phyloP scores from a whole-genome alignment of 2,797 vertebrate genomes.

The Vespertilio murinus region DNA sequence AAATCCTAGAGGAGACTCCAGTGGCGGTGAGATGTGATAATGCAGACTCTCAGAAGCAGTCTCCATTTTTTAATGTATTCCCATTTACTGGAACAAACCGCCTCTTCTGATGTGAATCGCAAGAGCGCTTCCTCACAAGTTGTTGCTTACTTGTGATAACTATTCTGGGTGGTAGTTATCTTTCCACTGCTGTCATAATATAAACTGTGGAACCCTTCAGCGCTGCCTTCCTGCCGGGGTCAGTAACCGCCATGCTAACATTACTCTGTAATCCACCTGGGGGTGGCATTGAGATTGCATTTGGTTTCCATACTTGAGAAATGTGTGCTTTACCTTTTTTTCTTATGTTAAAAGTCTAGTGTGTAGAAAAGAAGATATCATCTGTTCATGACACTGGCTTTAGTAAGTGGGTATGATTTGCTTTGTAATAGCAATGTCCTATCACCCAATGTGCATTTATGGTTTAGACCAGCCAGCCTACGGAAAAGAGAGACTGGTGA shows the following conservation, averaged over 20 bases:
- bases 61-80: background rate
- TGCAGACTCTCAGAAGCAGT: background rate
- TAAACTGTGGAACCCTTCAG: slow-evolving; percentile 69
- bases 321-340: slow-evolving; percentile 81
- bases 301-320: slow-evolving; percentile 80
- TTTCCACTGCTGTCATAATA: slow-evolving; percentile 45
- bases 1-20: slow-evolving; percentile 39
- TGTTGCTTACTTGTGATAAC: too few species aligned
- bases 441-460: slow-evolving; percentile 74
- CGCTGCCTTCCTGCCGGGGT: slow-evolving; percentile 80
- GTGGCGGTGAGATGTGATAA: background rate
- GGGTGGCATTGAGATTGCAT: slow-evolving; percentile 83
- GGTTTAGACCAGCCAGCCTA: slow-evolving; percentile 67
- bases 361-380: slow-evolving; percentile 73
- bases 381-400: slow-evolving; percentile 71
- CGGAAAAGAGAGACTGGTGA: slow-evolving; percentile 63
- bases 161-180: background rate
- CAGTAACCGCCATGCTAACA: slow-evolving; percentile 75
- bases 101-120: background rate
- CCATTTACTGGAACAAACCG: background rate
- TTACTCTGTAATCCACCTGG: slow-evolving; percentile 74
- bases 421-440: slow-evolving; percentile 72
- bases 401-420: slow-evolving; percentile 75
- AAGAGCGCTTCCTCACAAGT: background rate
- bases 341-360: slow-evolving; percentile 82